Conservation (phyloP, 2,113 vertebrate species). For the Tachysurus fulvidraco region DNA sequence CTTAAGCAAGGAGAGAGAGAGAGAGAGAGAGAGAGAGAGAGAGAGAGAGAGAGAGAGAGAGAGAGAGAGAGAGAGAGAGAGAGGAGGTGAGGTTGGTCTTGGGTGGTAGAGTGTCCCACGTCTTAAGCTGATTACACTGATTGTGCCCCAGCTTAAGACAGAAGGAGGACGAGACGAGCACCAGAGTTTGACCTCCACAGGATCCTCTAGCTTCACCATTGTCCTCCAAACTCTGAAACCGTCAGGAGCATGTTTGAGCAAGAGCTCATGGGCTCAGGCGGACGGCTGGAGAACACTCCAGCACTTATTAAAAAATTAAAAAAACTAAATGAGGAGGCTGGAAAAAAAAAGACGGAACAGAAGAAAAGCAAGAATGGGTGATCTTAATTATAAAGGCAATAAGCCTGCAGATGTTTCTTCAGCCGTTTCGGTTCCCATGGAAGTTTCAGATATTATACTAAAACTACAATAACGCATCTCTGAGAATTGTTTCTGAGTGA, state of each 20-base stretch:
- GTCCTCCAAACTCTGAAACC: slow-evolving; percentile 84
- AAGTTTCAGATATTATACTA: not conserved
- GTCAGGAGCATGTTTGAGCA: slow-evolving; percentile 77
- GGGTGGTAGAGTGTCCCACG: slow-evolving; percentile 61
- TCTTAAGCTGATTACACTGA: slow-evolving; percentile 76
- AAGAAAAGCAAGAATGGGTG: slow-evolving; percentile 53
- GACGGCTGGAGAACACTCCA: slow-evolving; percentile 60
- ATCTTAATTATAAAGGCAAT: slow-evolving; percentile 51
- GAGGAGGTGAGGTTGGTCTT: not conserved
- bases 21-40: not conserved
- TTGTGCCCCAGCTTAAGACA: slow-evolving; percentile 78
- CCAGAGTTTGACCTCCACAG: slow-evolving; percentile 77
- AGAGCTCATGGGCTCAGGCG: slow-evolving; percentile 67
- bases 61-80: not conserved
- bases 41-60: not conserved
- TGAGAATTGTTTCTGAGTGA: not conserved
- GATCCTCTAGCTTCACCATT: slow-evolving; percentile 80
- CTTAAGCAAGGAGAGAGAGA: not conserved
- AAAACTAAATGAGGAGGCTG: slow-evolving; percentile 37
- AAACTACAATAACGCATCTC: not conserved
- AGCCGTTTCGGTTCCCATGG: slow-evolving; percentile 34
- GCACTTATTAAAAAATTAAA: slow-evolving; percentile 66
- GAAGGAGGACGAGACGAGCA: slow-evolving; percentile 69
- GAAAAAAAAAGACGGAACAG: not conserved
- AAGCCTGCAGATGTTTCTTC: slow-evolving; percentile 59